phyloP scores from a whole-genome alignment of 2,888 invertebrate species.

The Opisthograptis luteolata region DNA sequence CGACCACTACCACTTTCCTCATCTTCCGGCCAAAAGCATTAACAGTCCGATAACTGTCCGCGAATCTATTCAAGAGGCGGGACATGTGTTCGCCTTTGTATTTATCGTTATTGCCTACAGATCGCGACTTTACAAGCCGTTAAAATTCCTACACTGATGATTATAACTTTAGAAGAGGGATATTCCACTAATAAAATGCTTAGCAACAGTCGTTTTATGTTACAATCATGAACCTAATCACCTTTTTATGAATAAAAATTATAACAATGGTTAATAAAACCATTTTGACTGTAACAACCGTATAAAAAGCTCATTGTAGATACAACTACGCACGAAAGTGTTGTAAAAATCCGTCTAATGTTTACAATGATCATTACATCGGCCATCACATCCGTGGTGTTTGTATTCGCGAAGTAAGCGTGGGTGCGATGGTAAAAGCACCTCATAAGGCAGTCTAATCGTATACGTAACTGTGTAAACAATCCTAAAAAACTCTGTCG shows the following conservation, averaged over 20 bases:
- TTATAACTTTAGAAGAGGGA: not conserved
- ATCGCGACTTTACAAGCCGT: constrained; percentile 29
- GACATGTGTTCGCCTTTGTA: constrained; percentile 42
- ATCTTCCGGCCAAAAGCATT: constrained; percentile 53
- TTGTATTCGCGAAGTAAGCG: constrained; percentile 66
- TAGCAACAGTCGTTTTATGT: constrained; percentile 13
- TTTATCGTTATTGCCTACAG: constrained; percentile 43
- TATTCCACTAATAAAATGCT: constrained; percentile 2
- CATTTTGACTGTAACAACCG: constrained; percentile 35
- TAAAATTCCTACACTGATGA: constrained; percentile 14
- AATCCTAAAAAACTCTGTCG: constrained; percentile 63
- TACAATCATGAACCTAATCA: constrained; percentile 14
- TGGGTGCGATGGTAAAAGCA: constrained; percentile 63
- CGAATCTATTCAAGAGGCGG: constrained; percentile 44
- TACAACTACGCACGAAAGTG: constrained; percentile 42
- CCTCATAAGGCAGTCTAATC: constrained; percentile 72
- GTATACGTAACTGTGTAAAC: constrained; percentile 64
- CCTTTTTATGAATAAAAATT: constrained; percentile 24
- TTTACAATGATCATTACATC: constrained; percentile 68
- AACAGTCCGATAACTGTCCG: constrained; percentile 49
- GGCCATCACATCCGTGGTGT: constrained; percentile 51
- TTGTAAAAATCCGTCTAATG: constrained; percentile 56
- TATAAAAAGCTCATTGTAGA: constrained; percentile 30
- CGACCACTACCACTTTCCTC: constrained; percentile 59
- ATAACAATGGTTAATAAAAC: constrained; percentile 36